phyloP scores from a whole-genome alignment of 2,888 invertebrate genomes.

The Mechanitis messenoides region DNA sequence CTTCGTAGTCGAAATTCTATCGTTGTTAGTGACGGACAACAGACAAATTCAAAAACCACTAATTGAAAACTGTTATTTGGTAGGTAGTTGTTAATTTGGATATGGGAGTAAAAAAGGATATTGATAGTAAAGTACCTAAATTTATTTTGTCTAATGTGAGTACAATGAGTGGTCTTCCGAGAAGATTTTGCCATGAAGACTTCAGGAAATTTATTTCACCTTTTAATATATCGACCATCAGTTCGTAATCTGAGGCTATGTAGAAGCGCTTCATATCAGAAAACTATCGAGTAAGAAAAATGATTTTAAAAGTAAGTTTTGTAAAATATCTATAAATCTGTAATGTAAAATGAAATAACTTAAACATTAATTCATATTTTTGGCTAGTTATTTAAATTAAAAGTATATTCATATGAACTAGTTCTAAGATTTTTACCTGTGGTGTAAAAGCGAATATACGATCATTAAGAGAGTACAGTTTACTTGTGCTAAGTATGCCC shows the following conservation, averaged over 20 bases:
- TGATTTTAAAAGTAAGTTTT: neutral
- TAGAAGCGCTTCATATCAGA: slow-evolving; percentile 98
- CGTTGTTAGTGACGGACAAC: slow-evolving; percentile 3
- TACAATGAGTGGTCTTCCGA: slow-evolving; percentile 96
- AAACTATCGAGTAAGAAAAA: slow-evolving; percentile 80
- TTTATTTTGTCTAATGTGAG: slow-evolving; percentile 92
- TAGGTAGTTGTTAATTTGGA: too few species aligned
- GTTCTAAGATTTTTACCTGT: slow-evolving; percentile 80
- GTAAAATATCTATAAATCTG: too few species aligned
- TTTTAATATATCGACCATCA: slow-evolving; percentile 98
- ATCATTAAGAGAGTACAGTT: slow-evolving; percentile 96
- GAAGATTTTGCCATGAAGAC: slow-evolving; percentile 98
- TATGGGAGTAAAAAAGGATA: neutral
- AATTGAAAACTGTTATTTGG: neutral
- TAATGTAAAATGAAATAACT: slow-evolving; percentile 40
- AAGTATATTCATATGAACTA: neutral
- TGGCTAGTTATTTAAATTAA: slow-evolving; percentile 2
- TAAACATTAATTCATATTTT: slow-evolving; percentile 12
- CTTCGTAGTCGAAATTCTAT: slow-evolving; percentile 93
- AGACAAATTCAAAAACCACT: neutral
- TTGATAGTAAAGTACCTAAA: slow-evolving; percentile 85
- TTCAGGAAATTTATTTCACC: slow-evolving; percentile 98
- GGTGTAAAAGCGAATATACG: slow-evolving; percentile 99
- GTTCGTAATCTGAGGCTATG: slow-evolving; percentile 97
- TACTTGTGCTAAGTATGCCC: slow-evolving; percentile 98